These are phyloP conservation scores for Alligator mississippiensis DNA, from an alignment of 2,113 vertebrate genomes.

Conservation along the genomic window DNA sequence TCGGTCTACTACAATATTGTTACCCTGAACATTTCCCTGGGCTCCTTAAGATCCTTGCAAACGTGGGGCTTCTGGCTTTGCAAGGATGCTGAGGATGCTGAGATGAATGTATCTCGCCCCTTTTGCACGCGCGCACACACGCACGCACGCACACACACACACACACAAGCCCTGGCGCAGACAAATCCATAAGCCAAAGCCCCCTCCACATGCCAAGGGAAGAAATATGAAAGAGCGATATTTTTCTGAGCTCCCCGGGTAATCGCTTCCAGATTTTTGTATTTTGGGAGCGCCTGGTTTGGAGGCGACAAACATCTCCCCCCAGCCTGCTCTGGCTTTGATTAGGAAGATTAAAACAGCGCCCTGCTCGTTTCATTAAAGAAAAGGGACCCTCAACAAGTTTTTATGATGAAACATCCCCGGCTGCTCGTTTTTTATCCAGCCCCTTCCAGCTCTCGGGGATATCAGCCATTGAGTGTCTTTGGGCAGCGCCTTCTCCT, in stretches of 20 bases:
- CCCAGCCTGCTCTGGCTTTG: constrained; percentile 71
- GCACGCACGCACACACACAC: not conserved
- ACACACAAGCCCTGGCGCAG: not conserved
- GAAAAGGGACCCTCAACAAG: constrained; percentile 48
- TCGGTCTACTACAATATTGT: constrained; percentile 19
- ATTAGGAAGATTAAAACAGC: constrained; percentile 75
- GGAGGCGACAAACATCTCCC: constrained; percentile 48
- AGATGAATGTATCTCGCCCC: not conserved
- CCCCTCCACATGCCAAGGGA: not conserved
- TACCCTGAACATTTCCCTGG: constrained; percentile 32
- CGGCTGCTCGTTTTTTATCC: constrained; percentile 56
- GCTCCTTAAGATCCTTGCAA: not conserved
- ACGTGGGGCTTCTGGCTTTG: not conserved
- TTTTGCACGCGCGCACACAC: not conserved
- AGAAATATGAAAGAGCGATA: constrained; percentile 75
- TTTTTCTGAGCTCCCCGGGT: constrained; percentile 70
- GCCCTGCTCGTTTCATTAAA: constrained; percentile 54
- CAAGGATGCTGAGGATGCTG: constrained; percentile 1
- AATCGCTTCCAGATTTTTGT: constrained; percentile 79
- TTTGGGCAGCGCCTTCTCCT: not conserved
- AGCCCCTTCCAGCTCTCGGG: constrained; percentile 17
- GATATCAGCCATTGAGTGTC: not conserved
- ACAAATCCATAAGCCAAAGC: not conserved
- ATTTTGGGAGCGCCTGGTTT: constrained; percentile 70
- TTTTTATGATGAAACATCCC: constrained; percentile 63